Conservation (phyloP, 1,140 invertebrate species). For the Lucilia sericata region DNA sequence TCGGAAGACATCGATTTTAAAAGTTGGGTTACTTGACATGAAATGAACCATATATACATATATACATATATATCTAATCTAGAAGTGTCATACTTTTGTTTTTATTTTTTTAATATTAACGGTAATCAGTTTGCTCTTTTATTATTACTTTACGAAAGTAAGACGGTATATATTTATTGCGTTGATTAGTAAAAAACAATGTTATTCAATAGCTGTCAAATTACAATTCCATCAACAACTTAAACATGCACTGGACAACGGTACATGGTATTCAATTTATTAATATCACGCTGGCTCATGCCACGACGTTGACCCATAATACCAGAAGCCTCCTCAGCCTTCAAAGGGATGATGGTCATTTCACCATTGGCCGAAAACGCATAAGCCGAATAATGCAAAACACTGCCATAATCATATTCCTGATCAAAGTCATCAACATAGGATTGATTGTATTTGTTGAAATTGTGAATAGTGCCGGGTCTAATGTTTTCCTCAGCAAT, state of each 20-base stretch:
- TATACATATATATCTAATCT: no score
- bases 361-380: constrained; percentile 80
- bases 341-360: constrained; percentile 74
- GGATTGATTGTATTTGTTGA: constrained; percentile 70
- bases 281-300: constrained; percentile 74
- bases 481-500: constrained; percentile 74
- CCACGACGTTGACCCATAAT: constrained; percentile 73
- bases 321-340: constrained; percentile 51
- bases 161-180: no score
- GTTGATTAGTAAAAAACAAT: no score
- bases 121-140: no score
- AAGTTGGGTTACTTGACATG: no score
- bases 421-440: constrained; percentile 70
- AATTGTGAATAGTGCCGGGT: constrained; percentile 69
- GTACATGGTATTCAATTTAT: constrained; percentile 77
- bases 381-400: constrained; percentile 81
- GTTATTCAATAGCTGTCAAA: constrained; percentile 66
- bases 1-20: no score
- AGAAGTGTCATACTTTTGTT: no score
- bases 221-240: not conserved
- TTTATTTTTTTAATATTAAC: no score
- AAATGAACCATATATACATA: no score
- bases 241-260: constrained; percentile 53
- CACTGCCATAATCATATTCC: constrained; percentile 76
- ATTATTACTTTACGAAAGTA: no score